phyloP scores from a whole-genome alignment of 2,888 invertebrate species.

The Hanleya hanleyi region DNA sequence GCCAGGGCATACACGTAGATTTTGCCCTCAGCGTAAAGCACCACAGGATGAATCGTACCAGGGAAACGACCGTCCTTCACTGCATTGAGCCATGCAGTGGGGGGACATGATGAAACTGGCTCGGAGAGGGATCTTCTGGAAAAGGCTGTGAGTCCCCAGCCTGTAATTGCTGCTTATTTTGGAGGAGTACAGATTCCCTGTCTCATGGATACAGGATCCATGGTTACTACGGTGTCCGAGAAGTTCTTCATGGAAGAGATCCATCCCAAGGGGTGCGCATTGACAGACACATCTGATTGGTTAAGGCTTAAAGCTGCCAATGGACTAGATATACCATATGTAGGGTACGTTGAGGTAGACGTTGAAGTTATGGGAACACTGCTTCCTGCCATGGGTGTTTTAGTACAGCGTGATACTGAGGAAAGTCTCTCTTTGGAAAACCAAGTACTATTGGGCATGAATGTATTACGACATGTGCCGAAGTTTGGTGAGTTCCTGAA shows the following conservation, averaged over 20 bases:
- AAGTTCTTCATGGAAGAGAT: conserved; percentile 12
- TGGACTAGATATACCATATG: conserved; percentile 22
- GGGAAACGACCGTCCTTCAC: not conserved
- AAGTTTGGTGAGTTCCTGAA: too few relatives aligned
- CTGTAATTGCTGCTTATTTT: conserved; percentile 9
- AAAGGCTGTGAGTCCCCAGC: conserved; percentile 11
- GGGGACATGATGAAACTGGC: not conserved
- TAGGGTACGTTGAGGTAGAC: conserved; percentile 31
- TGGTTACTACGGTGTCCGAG: conserved; percentile 14
- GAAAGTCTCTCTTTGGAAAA: too few relatives aligned
- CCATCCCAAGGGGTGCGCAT: not conserved
- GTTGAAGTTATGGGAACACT: too few relatives aligned
- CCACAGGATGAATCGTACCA: not conserved
- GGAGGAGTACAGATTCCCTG: conserved; percentile 12
- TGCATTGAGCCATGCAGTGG: not conserved
- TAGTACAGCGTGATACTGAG: too few relatives aligned
- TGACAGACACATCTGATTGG: not conserved
- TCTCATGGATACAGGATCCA: conserved; percentile 26
- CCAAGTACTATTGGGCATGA: too few relatives aligned
- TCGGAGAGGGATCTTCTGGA: not conserved
- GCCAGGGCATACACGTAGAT: not conserved
- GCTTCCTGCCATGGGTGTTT: too few relatives aligned
- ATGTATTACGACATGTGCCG: too few relatives aligned
- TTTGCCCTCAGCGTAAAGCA: not conserved
- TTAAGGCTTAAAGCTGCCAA: conserved; percentile 17